phyloP scores from a whole-genome alignment of 2,888 invertebrate genomes.

The Orthonychiurus folsomi region DNA sequence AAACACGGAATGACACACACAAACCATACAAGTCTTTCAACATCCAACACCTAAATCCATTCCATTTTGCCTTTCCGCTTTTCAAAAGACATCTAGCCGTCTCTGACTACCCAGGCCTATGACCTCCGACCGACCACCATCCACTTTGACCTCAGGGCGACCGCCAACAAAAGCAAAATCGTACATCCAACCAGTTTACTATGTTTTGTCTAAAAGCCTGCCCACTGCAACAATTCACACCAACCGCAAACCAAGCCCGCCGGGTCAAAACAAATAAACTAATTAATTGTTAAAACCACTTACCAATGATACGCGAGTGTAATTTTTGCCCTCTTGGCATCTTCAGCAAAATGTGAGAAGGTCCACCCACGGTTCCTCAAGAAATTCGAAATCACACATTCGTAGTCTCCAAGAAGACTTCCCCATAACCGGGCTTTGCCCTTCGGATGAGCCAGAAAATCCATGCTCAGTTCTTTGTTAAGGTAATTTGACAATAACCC shows the following conservation, averaged over 20 bases:
- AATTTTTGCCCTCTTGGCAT: not conserved
- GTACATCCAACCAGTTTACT: too few species aligned
- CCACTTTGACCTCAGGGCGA: too few species aligned
- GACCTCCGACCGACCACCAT: too few species aligned
- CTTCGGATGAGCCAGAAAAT: conserved; percentile 5
- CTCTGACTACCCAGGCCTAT: too few species aligned
- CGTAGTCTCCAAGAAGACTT: not conserved
- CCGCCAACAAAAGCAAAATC: too few species aligned
- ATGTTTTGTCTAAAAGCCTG: too few species aligned
- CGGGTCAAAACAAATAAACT: not conserved
- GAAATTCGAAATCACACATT: not conserved
- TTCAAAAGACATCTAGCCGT: too few species aligned
- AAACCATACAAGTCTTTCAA: too few species aligned
- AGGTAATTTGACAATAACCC: too few species aligned
- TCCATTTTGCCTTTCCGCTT: too few species aligned
- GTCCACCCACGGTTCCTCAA: not conserved
- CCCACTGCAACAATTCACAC: not conserved
- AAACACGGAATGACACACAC: not conserved
- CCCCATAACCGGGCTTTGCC: not conserved
- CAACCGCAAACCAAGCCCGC: not conserved
- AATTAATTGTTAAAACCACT: not conserved
- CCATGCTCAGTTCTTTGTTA: too few species aligned
- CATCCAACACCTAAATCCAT: too few species aligned
- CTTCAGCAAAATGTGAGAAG: conserved; percentile 4
- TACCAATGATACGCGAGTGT: not conserved